Conservation (phyloP, 2,888 invertebrate species). For the Boloria selene region DNA sequence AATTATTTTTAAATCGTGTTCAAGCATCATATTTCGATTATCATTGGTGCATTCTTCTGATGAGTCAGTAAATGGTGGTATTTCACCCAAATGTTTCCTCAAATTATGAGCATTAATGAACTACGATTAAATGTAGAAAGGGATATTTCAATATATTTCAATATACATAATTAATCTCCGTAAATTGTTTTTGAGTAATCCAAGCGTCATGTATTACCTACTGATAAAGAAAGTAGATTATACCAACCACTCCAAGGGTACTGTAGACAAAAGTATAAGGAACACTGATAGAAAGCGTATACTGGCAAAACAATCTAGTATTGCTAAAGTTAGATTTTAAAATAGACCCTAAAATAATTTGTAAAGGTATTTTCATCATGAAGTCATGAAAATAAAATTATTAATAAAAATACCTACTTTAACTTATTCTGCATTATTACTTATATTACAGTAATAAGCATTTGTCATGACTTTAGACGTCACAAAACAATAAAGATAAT, state of each 20-base stretch:
- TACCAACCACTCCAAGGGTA: conserved; percentile 58
- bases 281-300: conserved; percentile 55
- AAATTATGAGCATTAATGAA: conserved; percentile 58
- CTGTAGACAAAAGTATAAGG: conserved; percentile 62
- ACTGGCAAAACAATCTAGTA: conserved; percentile 56
- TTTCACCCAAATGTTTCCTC: conserved; percentile 57
- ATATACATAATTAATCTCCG: too few relatives aligned
- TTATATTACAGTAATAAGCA: too few relatives aligned
- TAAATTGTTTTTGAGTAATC: too few relatives aligned
- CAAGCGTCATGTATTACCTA: too few relatives aligned
- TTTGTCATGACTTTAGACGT: too few relatives aligned
- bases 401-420: background rate
- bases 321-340: conserved; percentile 57
- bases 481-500: too few relatives aligned
- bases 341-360: conserved; percentile 54
- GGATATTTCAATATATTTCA: background rate
- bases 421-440: background rate
- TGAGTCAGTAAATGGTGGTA: conserved; percentile 31
- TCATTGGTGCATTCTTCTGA: conserved; percentile 20
- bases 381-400: background rate
- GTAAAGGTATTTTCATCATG: conserved; percentile 66
- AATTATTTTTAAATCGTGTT: conserved; percentile 68
- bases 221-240: background rate
- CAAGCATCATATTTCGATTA: conserved; percentile 51
- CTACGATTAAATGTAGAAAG: conserved; percentile 47